Evolutionary conservation across 1,140 invertebrate genomes (phyloP).

Genomic region (Pogonus chalceus): DNA sequence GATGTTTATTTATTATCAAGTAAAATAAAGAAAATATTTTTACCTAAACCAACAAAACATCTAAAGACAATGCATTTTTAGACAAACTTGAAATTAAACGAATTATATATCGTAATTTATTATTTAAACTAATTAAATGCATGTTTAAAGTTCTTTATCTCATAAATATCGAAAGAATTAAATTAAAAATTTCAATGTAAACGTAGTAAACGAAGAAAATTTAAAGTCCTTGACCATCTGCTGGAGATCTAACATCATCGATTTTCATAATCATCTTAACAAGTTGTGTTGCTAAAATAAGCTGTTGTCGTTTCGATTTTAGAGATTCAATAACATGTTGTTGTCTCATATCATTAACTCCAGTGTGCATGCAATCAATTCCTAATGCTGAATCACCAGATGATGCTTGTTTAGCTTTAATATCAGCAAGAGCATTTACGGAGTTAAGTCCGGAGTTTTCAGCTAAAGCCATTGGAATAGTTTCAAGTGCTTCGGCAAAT

Average conservation of each 20-base stretch:
- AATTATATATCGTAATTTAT: too few species aligned
- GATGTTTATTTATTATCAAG: too few species aligned
- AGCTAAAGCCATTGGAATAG: slow-evolving; percentile 88
- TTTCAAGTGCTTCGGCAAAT: slow-evolving; percentile 92
- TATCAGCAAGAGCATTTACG: slow-evolving; percentile 83
- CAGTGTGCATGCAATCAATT: slow-evolving; percentile 87
- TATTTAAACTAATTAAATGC: too few species aligned
- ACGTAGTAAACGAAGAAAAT: too few species aligned
- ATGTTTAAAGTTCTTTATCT: too few species aligned
- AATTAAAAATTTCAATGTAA: too few species aligned
- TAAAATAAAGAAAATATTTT: too few species aligned
- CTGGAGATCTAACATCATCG: slow-evolving; percentile 87
- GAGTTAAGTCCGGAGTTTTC: slow-evolving; percentile 93
- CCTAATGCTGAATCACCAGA: slow-evolving; percentile 84
- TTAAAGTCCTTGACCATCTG: slow-evolving; percentile 31
- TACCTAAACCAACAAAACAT: too few species aligned
- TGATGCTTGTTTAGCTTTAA: slow-evolving; percentile 75
- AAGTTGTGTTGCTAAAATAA: slow-evolving; percentile 89
- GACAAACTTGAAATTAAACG: too few species aligned
- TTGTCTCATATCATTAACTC: slow-evolving; percentile 88
- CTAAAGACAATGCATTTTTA: too few species aligned
- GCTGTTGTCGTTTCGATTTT: slow-evolving; percentile 95
- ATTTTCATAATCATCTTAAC: slow-evolving; percentile 99
- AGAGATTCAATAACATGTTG: slow-evolving; percentile 96
- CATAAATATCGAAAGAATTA: too few species aligned